A percentile compares a stretch with the other conserved stretches of the same genome.
Evolutionary conservation across 2,888 invertebrate genomes (phyloP).

Genomic region (Xanthorhoe spadicearia): DNA sequence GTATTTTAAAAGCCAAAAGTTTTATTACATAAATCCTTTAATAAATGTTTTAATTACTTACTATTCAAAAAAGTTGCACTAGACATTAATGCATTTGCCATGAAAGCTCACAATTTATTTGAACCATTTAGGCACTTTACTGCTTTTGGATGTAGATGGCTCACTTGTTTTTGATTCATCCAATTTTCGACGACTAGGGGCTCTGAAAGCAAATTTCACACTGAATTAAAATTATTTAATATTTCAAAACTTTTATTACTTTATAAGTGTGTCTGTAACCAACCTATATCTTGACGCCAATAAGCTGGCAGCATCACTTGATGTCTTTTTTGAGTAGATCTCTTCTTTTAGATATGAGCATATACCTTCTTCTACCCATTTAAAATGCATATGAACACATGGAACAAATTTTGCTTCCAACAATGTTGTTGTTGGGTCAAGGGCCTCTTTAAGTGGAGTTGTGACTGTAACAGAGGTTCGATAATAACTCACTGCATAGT

Average conservation of each 20-base stretch:
- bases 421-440: conserved; percentile 86
- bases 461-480: conserved; percentile 85
- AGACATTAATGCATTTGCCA: not conserved
- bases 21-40: not conserved
- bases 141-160: conserved; percentile 66
- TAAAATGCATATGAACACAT: conserved; percentile 90
- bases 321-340: conserved; percentile 85
- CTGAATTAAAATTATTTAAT: conserved; percentile 22
- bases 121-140: conserved; percentile 81
- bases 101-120: conserved; percentile 52
- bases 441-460: conserved; percentile 91
- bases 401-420: conserved; percentile 91
- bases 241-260: not conserved
- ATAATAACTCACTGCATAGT: not conserved
- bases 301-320: conserved; percentile 87
- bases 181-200: conserved; percentile 68
- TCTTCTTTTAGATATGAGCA: conserved; percentile 84
- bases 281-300: conserved; percentile 89
- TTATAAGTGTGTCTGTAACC: not conserved
- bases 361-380: conserved; percentile 72
- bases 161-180: conserved; percentile 52
- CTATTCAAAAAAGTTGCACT: not conserved
- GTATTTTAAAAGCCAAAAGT: conserved; percentile 1
- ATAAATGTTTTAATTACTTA: not conserved
- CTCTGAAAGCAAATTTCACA: conserved; percentile 56